Evolutionary conservation across 2,113 vertebrate genomes (phyloP).

Genomic region (Salminus brasiliensis): DNA sequence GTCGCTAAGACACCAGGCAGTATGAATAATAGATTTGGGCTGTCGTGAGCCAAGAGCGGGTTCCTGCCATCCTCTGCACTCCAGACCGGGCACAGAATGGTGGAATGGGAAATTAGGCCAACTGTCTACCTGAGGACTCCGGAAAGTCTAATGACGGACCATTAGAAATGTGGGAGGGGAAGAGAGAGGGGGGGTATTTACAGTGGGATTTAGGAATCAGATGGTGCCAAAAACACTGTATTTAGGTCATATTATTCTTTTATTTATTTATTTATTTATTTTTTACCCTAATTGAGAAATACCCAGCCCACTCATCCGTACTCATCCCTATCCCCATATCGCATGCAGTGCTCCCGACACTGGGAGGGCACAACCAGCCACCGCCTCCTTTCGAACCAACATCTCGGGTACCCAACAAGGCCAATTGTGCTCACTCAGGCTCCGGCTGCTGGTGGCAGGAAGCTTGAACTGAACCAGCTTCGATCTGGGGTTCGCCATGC

Average conservation of each 20-base stretch:
- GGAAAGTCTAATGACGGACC: conserved; percentile 55
- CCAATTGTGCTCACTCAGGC: too few species aligned
- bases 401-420: too few species aligned
- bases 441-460: too few species aligned
- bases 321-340: too few species aligned
- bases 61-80: conserved; percentile 87
- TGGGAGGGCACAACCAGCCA: too few species aligned
- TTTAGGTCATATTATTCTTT: conserved; percentile 7
- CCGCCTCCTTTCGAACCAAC: too few species aligned
- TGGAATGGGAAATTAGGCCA: conserved; percentile 47
- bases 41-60: conserved; percentile 91
- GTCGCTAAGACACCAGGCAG: conserved; percentile 93
- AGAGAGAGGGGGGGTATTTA: not conserved
- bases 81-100: conserved; percentile 87
- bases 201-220: not conserved
- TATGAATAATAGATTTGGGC: conserved; percentile 98
- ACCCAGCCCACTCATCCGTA: too few species aligned
- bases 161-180: conserved; percentile 24
- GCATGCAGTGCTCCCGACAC: too few species aligned
- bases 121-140: conserved; percentile 89
- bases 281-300: too few species aligned
- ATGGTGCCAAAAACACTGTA: not conserved
- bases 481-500: too few species aligned
- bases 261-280: too few species aligned
- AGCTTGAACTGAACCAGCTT: too few species aligned